A percentile compares a stretch with the other conserved stretches of the same genome.
Conservation (phyloP, 2,888 invertebrate genomes). For the Nasonia oneida region DNA sequence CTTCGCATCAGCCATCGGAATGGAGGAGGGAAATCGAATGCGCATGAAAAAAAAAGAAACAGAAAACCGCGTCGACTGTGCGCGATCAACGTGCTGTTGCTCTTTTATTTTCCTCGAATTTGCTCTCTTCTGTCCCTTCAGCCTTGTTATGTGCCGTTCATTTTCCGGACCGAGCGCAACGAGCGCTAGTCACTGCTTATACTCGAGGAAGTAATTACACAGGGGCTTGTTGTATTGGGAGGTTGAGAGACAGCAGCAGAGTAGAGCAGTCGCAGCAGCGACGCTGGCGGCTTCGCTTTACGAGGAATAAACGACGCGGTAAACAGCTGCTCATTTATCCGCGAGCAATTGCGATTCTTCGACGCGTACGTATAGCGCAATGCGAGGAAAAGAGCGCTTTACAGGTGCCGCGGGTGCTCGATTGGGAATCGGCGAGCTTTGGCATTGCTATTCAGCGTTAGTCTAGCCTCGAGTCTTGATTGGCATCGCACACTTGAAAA, state of each 20-base stretch:
- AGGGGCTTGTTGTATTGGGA: neutral
- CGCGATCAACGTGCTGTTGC: neutral
- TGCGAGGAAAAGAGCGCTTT: neutral
- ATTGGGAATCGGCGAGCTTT: neutral
- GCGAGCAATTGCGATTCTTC: conserved; percentile 31
- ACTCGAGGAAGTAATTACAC: conserved; percentile 47
- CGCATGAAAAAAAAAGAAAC: conserved; percentile 22
- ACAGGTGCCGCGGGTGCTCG: neutral
- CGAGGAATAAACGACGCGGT: conserved; percentile 51
- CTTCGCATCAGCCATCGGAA: neutral
- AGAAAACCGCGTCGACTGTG: conserved; percentile 23
- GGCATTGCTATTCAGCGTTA: neutral
- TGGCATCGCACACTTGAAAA: neutral
- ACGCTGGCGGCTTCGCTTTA: neutral
- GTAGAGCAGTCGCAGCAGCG: too few relatives aligned
- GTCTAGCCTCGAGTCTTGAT: neutral
- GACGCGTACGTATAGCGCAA: neutral
- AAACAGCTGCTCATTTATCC: conserved; percentile 46
- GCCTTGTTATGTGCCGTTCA: neutral
- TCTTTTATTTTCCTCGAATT: conserved; percentile 1
- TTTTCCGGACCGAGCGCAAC: neutral
- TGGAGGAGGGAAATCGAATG: neutral
- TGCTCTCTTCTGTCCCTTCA: conserved; percentile 19
- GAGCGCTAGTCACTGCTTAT: conserved; percentile 16
- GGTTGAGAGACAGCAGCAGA: neutral